Percentiles rank a stretch among this genome's conserved stretches.
Evolutionary conservation across 1,140 invertebrate species (phyloP).

Genomic region (Drosophila sechellia): DNA sequence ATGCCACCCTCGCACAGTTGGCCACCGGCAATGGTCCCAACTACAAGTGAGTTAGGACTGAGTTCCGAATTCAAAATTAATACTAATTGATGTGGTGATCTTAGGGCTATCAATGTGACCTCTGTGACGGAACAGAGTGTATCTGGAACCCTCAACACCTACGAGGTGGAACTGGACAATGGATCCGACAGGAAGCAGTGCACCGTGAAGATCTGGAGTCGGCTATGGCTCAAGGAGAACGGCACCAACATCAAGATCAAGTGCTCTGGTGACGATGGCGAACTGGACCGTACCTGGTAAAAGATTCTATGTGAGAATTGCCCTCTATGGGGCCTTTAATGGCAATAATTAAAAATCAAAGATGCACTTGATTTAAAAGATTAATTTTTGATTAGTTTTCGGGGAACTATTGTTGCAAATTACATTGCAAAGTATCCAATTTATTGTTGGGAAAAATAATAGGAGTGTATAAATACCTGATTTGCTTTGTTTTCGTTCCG

Average conservation of each 20-base stretch:
- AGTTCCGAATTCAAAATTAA: neutral
- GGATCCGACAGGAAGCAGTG: constrained; percentile 50
- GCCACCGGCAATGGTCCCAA: constrained; percentile 41
- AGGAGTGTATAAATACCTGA: neutral
- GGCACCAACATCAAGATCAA: constrained; percentile 62
- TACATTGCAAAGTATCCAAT: too few species aligned
- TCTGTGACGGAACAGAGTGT: constrained; percentile 56
- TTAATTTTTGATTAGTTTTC: too few species aligned
- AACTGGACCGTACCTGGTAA: constrained; percentile 54
- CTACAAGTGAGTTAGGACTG: constrained; percentile 35
- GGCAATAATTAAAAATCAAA: too few species aligned
- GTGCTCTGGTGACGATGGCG: constrained; percentile 44
- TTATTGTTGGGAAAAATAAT: too few species aligned
- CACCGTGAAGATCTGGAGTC: constrained; percentile 56
- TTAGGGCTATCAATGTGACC: constrained; percentile 59
- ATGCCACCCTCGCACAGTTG: constrained; percentile 25
- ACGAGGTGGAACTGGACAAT: constrained; percentile 59
- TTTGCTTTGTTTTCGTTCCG: neutral
- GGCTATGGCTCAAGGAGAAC: constrained; percentile 46
- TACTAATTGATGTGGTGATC: neutral
- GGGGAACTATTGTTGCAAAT: too few species aligned
- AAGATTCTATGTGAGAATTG: neutral
- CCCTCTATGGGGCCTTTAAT: too few species aligned
- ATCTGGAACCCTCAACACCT: constrained; percentile 46
- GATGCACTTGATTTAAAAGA: too few species aligned